A percentile compares a stretch with the other conserved stretches of the same genome.
Evolutionary conservation across 2,113 vertebrate species (phyloP).

Genomic region (Coturnix japonica): DNA sequence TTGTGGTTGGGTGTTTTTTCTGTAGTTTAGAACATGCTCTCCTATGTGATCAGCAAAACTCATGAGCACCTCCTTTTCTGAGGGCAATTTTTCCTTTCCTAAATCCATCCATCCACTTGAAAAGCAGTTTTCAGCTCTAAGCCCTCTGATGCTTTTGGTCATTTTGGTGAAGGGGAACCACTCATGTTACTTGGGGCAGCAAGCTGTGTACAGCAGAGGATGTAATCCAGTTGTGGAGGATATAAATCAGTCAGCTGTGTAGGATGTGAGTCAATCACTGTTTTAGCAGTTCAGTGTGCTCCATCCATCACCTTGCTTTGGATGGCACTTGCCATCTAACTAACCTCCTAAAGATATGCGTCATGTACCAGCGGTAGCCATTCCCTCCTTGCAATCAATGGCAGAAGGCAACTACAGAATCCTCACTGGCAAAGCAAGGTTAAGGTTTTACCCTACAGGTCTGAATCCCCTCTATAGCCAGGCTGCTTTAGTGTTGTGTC

Average conservation of each 20-base stretch:
- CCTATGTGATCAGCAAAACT: background rate
- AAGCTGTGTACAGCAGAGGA: background rate
- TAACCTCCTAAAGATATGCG: background rate
- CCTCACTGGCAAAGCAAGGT: background rate
- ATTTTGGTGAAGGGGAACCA: background rate
- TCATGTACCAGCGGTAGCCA: rapidly evolving
- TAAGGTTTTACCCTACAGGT: background rate
- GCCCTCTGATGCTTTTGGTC: background rate
- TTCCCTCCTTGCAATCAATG: background rate
- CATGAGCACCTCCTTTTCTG: background rate
- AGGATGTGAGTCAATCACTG: background rate
- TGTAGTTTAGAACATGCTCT: background rate
- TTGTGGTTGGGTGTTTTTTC: background rate
- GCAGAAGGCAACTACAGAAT: background rate
- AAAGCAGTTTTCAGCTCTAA: background rate
- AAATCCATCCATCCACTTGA: background rate
- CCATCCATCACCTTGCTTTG: background rate
- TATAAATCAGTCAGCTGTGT: background rate
- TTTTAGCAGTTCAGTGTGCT: background rate
- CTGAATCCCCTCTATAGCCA: background rate
- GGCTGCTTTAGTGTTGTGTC: background rate
- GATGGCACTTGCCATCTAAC: background rate
- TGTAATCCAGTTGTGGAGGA: background rate
- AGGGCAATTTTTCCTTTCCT: background rate
- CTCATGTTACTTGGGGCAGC: background rate